Percentiles rank a stretch among this genome's conserved stretches.
Conservation (phyloP, 2,113 vertebrate genomes). For the Microcebus lehilahytsara region DNA sequence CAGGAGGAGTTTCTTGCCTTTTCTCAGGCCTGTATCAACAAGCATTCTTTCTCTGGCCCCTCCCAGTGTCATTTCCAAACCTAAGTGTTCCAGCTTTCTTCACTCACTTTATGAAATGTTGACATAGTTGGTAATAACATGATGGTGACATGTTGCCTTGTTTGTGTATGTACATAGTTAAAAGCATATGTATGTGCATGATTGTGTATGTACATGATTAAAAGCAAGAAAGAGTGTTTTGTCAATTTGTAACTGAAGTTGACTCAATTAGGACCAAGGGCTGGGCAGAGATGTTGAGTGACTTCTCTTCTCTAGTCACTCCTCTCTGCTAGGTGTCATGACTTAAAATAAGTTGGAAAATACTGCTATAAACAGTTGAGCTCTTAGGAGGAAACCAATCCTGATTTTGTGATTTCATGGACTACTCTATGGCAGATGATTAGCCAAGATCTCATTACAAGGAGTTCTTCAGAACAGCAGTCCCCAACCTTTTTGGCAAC, state of each 20-base stretch:
- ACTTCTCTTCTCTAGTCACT: neutral
- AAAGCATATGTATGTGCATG: no score
- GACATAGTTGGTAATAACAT: accelerated
- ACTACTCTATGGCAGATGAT: neutral
- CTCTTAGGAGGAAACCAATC: neutral
- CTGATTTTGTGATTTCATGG: neutral
- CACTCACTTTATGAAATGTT: neutral
- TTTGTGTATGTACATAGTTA: neutral
- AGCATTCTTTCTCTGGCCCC: neutral
- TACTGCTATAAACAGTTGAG: neutral
- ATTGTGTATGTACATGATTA: no score
- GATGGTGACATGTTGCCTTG: neutral
- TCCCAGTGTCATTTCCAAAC: neutral
- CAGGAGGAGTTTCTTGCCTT: neutral
- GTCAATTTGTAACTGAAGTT: no score
- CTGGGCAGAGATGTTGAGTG: neutral
- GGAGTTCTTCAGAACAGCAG: no score
- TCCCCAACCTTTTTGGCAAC: no score
- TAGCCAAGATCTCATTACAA: neutral
- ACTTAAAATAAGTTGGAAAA: neutral
- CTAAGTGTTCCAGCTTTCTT: neutral
- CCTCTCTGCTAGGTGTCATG: neutral
- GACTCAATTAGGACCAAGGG: neutral
- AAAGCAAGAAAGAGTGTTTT: neutral
- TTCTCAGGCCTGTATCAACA: no score